Base-by-base conservation (phyloP, 1,140 invertebrate genomes). In the Papilio glaucus region DNA sequence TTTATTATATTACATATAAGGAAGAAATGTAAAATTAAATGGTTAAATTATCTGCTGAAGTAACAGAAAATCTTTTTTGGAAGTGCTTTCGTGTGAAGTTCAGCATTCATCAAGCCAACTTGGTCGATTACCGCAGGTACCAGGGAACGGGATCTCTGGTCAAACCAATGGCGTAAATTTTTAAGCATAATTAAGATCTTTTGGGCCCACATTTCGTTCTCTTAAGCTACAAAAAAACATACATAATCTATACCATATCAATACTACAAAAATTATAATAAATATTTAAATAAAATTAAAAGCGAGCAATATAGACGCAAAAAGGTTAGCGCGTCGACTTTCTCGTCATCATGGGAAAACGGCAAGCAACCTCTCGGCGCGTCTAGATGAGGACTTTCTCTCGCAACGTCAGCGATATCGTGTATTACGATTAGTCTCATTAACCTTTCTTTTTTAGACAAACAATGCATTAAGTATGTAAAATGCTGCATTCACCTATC, bases 291-390 rank as follows among this genome's bases (percentile, higher is more conserved):
- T 37, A 24, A 68, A 21, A 49, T 69, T 69, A 69, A 69, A 69
- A 45, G 65, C 24, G 65, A 49, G 24, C 1, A 38, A 33, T 63
- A 39, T 18, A 38, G 61, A 39, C 21, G 42, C 65, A 49, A 69
- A 69, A 69, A 69, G 65, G 65, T 69, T 67, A 67, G 41, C 45
- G 65, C 29, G 24, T 69, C 67, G 24, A 69, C 67, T 69, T 69
- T 69, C 67, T 69, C 65, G 65, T 45, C 41, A 69, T 69, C 67
- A 69, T 69, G 67, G 67, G 67, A 69, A 69, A 69, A 69, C 67
- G 26, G 42, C 42, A 45, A 29, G 29, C 67, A 69, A 62, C 10
- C 8, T 1, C 45, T 15, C 45, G 45, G 33, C 26, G 18, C 67
- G 12, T 45, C 67, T 49, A 69, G 67, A 53, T 69, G 67, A 49